Conservation (phyloP, 2,888 invertebrate genomes). For the Cancer borealis region DNA sequence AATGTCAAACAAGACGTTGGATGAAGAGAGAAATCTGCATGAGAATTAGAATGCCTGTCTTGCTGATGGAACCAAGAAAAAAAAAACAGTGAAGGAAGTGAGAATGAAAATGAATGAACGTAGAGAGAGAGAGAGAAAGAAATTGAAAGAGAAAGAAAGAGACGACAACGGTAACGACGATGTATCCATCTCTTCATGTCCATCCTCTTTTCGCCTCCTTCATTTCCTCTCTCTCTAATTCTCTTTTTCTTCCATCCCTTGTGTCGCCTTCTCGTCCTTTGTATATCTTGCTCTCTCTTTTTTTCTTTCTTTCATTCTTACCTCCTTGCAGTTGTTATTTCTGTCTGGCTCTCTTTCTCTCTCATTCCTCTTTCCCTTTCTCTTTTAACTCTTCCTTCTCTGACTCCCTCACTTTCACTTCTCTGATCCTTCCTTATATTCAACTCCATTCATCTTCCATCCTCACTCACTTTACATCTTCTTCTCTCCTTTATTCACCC, state of each 20-base stretch:
- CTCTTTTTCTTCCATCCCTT: too few relatives aligned
- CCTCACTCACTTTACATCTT: too few relatives aligned
- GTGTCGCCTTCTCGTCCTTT: too few relatives aligned
- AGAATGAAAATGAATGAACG: background rate
- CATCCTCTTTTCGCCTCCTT: background rate
- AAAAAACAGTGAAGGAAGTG: background rate
- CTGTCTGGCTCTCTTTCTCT: too few relatives aligned
- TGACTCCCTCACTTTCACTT: too few relatives aligned
- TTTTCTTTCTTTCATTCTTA: background rate
- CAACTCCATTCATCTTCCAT: too few relatives aligned
- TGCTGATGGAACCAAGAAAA: background rate
- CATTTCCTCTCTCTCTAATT: too few relatives aligned
- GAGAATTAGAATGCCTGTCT: background rate
- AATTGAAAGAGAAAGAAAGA: background rate
- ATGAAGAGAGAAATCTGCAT: conserved; percentile 14
- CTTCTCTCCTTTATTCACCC: too few relatives aligned
- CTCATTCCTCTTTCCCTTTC: too few relatives aligned
- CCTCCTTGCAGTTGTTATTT: background rate
- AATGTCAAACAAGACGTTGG: background rate
- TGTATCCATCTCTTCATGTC: background rate
- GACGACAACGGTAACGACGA: background rate
- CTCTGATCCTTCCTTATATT: background rate
- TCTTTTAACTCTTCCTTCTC: too few relatives aligned
- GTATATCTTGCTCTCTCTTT: background rate
- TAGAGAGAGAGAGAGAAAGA: background rate